phyloP scores from a whole-genome alignment of 1,140 invertebrate genomes.

The Melanaphis sacchari region DNA sequence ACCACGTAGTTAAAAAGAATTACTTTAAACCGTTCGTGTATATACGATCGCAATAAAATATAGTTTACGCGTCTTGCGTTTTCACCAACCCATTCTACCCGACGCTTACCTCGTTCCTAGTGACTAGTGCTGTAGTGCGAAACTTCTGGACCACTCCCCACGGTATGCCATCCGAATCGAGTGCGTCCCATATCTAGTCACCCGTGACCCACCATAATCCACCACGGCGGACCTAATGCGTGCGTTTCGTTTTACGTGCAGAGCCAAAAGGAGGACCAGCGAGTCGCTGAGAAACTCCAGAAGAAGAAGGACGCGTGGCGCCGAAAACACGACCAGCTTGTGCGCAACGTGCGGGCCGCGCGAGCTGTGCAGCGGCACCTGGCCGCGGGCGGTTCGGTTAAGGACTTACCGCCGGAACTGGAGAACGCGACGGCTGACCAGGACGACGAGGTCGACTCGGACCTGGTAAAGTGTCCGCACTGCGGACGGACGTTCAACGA shows the following conservation, averaged over 20 bases:
- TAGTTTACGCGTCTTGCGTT: no score
- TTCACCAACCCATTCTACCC: no score
- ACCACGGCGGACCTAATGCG: neutral
- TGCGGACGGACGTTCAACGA: slow-evolving; percentile 88
- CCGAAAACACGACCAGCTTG: slow-evolving; percentile 91
- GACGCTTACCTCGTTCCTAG: no score
- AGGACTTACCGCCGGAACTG: slow-evolving; percentile 89
- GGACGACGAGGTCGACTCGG: slow-evolving; percentile 71
- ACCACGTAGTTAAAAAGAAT: no score
- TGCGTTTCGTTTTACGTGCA: neutral
- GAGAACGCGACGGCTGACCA: slow-evolving; percentile 87
- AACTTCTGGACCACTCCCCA: no score
- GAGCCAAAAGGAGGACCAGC: slow-evolving; percentile 9
- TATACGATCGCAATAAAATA: no score
- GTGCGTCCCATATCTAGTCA: neutral
- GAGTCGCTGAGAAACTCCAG: slow-evolving; percentile 34
- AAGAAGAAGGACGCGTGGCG: slow-evolving; percentile 83
- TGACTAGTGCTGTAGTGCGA: no score
- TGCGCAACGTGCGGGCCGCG: slow-evolving; percentile 85
- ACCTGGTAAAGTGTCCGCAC: slow-evolving; percentile 91
- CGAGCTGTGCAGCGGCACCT: slow-evolving; percentile 86
- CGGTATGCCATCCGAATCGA: neutral
- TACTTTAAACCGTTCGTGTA: no score
- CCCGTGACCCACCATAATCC: no score
- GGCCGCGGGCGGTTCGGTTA: slow-evolving; percentile 83